Base-by-base conservation (phyloP, 2,797 vertebrate genomes). In the Linurgus olivaceus region DNA sequence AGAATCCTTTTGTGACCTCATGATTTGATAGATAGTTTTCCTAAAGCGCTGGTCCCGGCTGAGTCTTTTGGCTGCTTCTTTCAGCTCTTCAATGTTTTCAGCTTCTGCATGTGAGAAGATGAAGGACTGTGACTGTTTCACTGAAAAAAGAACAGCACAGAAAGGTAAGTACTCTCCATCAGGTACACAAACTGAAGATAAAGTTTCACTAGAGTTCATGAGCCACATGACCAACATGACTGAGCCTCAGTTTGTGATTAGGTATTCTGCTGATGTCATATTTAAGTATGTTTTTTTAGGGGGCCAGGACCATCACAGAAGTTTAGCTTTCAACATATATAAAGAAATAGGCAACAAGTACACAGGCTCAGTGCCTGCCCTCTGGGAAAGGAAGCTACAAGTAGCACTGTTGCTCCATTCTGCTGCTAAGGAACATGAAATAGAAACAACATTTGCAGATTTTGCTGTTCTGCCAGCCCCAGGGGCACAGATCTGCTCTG, bases 71-170 rank as follows among this genome's bases (percentile, higher is more conserved):
- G 99, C 99, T 28, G 98, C 98, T 81, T 99, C 98, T 95, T 98
- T 98, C 93, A 99, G 97, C 66, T 99, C 99, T 91, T 99, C 98
- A 25, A 99, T 97, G 93, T 97, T 98, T 93, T 97, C 93, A 65
- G 96, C 96, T 33, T 99, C 98, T 6, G 96, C 37, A 2, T 96
- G 97, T 0, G 98, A 96, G 17, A 98, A 97, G 45, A 98, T 98
- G 83, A 99, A 99, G 4, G 99, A 99, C 96, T 99, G 98, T 10
- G 99, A 99, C 54, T 99, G 99, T 96, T 99, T 99, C 94, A 99
- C 99, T 99, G 98, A 44, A 96, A 97, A 52, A 67, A 96, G 9
- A 96, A 48, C 24, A 86, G 59, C 44, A 88, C 18, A 87, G 59
- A 61, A 80, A 77, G 9, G 62, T 95, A 76, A 94, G 68, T 20